Percentiles rank a stretch among this genome's conserved stretches.
Conservation (phyloP, 2,888 invertebrate species). For the Erynnis tages region DNA sequence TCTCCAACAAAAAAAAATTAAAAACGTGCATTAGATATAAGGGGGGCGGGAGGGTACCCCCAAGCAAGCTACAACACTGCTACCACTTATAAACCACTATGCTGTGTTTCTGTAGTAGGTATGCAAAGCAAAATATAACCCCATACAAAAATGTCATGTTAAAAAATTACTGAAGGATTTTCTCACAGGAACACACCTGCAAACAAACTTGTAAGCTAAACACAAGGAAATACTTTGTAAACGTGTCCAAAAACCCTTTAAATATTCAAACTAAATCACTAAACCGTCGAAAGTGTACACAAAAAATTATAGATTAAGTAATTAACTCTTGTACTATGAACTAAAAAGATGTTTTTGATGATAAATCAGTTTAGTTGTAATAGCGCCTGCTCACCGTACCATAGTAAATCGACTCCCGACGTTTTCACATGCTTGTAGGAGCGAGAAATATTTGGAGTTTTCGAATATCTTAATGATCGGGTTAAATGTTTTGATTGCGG, state of each 20-base stretch:
- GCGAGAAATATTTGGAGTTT: slow-evolving; percentile 5
- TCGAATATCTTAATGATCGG: background rate
- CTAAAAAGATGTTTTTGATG: slow-evolving; percentile 8
- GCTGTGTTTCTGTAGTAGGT: no score
- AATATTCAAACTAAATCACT: background rate
- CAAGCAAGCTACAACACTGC: no score
- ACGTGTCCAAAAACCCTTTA: no score
- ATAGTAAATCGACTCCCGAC: background rate
- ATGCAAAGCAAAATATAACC: no score
- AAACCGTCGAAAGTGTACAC: background rate
- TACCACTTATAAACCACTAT: no score
- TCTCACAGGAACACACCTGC: slow-evolving; percentile 15
- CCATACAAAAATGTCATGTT: background rate
- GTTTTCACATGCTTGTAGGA: background rate
- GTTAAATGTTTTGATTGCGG: slow-evolving; percentile 7
- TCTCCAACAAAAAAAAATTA: no score
- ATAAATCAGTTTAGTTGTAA: slow-evolving; percentile 9
- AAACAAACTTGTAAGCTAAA: no score
- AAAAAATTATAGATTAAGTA: slow-evolving; percentile 1
- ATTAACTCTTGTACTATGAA: background rate
- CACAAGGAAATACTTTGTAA: no score
- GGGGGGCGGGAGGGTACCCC: no score
- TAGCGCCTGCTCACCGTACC: slow-evolving; percentile 11
- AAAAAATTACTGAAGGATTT: background rate
- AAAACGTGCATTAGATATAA: no score